A percentile compares a stretch with the other conserved stretches of the same genome.
Evolutionary conservation across 2,113 vertebrate genomes (phyloP).

Genomic region (Hystrix brachyura): DNA sequence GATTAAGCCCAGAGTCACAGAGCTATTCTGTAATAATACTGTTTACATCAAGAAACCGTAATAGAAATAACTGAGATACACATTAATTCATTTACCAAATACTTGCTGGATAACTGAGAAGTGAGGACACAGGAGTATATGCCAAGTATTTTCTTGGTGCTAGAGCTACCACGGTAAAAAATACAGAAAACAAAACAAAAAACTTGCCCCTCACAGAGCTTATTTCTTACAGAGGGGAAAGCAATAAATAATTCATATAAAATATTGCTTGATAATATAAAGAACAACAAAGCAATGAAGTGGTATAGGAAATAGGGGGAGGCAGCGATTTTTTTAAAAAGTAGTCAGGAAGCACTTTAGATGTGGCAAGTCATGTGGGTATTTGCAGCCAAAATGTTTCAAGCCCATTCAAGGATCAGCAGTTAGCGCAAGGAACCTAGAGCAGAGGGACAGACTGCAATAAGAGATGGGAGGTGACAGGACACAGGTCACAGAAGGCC

Average conservation of each 20-base stretch:
- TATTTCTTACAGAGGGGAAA: slow-evolving; percentile 4
- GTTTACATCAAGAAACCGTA: not conserved
- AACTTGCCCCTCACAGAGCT: not conserved
- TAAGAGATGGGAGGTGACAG: not conserved
- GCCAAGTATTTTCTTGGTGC: not conserved
- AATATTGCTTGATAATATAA: not conserved
- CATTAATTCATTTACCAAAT: not conserved
- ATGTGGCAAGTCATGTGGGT: not conserved
- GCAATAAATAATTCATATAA: not conserved
- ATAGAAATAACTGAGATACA: not conserved
- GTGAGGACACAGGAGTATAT: not conserved
- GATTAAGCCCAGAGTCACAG: not conserved
- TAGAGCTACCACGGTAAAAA: not conserved
- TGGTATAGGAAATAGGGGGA: not conserved
- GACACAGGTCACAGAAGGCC: not conserved
- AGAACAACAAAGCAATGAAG: slow-evolving; percentile 19
- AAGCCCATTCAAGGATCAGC: not conserved
- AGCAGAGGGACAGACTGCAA: not conserved
- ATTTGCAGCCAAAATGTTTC: not conserved
- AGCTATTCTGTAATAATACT: not conserved
- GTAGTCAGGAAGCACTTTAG: not conserved
- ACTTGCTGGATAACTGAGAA: not conserved
- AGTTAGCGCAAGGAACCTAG: not conserved
- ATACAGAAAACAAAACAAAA: not conserved
- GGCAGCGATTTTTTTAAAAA: not conserved